Base-by-base conservation (phyloP, 2,888 invertebrate species). In the Parochlus steinenii region DNA sequence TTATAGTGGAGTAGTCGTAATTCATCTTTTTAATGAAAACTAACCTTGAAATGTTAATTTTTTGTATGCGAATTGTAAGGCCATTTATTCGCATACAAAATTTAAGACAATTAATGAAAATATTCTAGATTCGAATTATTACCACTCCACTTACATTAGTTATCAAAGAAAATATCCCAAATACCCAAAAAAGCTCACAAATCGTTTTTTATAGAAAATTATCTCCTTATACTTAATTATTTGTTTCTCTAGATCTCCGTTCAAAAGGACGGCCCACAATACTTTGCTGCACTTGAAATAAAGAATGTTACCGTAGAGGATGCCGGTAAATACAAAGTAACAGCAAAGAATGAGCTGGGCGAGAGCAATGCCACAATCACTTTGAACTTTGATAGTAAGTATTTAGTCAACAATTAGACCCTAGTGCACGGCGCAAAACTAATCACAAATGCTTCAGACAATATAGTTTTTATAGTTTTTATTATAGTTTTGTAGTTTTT, bases 321-420 rank as follows among this genome's bases (percentile, higher is more conserved):
- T 69, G 90, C 90, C 63, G 92, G 90, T 56, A 92, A 90, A 68
- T 90, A 90, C 65, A 81, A 87, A 67, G 89, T 92, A 51, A 89
- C 85, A 52, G 90, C 90, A 52, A 93, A 93, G 67, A 95, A 92
- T 67, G 89, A 92, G 64, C 74, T 92, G 52, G 95, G 95, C 58
- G 93, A 95, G 64, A 89, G 89, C 58, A 90, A 90, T 61, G 90
- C 90, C 42, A 90, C 90, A 44, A 89, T 92, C 63, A 90, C 90
- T 66, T 76, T 93, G 51, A 93, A 93, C 67, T 90, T 93, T 69
- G 90, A 90, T 76, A 92, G 93, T 93, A 73, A 86, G 89, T 82
- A 53, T 45, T 37, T 41, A 10, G 6, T 22, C 22, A 22, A 22
- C n/a, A n/a, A n/a, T n/a, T n/a, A n/a, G n/a, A n/a, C n/a, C n/a